phyloP scores from a whole-genome alignment of 2,113 vertebrate genomes.

The Mesocricetus auratus region DNA sequence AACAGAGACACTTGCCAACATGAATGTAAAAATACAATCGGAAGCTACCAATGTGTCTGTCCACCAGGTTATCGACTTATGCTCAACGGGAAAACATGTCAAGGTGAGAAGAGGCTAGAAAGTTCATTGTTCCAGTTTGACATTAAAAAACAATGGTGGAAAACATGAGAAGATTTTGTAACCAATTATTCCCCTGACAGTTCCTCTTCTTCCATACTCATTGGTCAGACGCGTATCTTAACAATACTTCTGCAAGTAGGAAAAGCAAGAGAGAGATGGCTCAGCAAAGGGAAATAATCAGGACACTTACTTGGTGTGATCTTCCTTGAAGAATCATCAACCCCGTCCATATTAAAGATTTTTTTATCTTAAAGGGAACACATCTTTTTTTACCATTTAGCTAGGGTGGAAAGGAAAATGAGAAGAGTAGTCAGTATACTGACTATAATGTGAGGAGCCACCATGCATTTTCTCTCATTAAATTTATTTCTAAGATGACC shows the following conservation, averaged over 20 bases:
- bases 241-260: not conserved
- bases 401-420: not conserved
- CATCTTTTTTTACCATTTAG: not conserved
- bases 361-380: not conserved
- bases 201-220: not conserved
- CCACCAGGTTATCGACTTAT: slow-evolving; percentile 94
- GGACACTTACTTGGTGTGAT: not conserved
- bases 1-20: slow-evolving; percentile 94
- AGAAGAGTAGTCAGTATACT: not conserved
- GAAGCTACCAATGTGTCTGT: slow-evolving; percentile 95
- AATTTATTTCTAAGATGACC: not conserved
- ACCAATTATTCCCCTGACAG: not conserved
- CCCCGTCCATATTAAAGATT: not conserved
- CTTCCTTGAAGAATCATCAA: not conserved
- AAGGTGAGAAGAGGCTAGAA: slow-evolving; percentile 87
- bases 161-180: not conserved
- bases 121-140: not conserved
- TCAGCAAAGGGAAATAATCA: not conserved
- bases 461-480: not conserved
- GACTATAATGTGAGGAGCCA: not conserved
- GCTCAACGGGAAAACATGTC: slow-evolving; percentile 95
- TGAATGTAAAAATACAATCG: slow-evolving; percentile 95
- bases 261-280: not conserved
- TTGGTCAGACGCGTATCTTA: not conserved
- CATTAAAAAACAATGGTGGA: not conserved